phyloP scores from a whole-genome alignment of 2,113 vertebrate genomes.

The Ammodytes dubius region DNA sequence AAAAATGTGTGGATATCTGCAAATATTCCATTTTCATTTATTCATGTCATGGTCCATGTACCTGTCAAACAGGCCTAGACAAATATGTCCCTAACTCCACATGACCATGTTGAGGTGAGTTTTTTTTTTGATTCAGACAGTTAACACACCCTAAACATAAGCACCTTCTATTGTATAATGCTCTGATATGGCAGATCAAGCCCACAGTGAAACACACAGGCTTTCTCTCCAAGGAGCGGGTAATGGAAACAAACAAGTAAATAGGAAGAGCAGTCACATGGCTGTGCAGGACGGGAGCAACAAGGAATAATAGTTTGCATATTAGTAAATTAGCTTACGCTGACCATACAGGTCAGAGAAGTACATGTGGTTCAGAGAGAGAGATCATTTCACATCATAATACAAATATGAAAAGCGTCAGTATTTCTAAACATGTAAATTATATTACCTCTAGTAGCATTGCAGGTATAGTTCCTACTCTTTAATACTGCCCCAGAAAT shows the following conservation, averaged over 20 bases:
- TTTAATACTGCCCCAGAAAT: not conserved
- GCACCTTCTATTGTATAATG: constrained; percentile 7
- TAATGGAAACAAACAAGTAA: constrained; percentile 26
- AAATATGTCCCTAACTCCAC: constrained; percentile 9
- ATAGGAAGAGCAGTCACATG: constrained; percentile 6
- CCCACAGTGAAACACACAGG: not conserved
- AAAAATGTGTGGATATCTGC: not conserved
- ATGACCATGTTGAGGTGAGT: not conserved
- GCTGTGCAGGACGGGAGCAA: not conserved
- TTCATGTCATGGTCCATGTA: not conserved
- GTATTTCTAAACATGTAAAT: not conserved
- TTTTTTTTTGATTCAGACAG: not conserved
- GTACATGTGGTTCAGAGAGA: not conserved
- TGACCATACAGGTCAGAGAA: not conserved
- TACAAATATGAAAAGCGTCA: not conserved
- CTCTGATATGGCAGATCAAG: not conserved
- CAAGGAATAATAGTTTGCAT: no score
- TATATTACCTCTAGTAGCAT: not conserved
- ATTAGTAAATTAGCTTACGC: not conserved
- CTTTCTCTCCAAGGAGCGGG: constrained; percentile 38
- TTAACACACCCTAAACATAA: not conserved
- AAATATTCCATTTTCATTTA: not conserved
- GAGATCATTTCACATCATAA: not conserved
- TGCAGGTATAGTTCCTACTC: not conserved
- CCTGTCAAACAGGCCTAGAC: not conserved